phyloP scores from a whole-genome alignment of 2,797 vertebrate species.

The Spondyliosoma cantharus region DNA sequence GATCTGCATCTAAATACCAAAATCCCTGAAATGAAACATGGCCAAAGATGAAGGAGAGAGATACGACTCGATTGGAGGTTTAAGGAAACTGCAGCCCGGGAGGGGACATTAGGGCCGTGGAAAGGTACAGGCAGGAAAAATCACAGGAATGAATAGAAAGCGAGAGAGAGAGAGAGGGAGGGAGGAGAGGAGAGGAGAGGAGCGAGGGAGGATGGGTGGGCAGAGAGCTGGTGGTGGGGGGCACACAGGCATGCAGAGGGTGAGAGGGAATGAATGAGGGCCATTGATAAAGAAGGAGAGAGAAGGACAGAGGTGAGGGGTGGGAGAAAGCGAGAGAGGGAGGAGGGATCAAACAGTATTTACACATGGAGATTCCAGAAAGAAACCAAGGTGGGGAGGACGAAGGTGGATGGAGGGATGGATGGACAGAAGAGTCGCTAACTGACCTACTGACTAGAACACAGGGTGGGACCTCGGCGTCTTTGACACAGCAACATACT shows the following conservation, averaged over 20 bases:
- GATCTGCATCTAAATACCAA: slow-evolving; percentile 56
- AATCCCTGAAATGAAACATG: slow-evolving; percentile 39
- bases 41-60: slow-evolving; percentile 61
- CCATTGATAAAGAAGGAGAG: slow-evolving; percentile 75
- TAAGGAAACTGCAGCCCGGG: slow-evolving; percentile 52
- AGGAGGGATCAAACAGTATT: slow-evolving; percentile 74
- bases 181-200: background rate
- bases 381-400: slow-evolving; percentile 36
- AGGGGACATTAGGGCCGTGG: slow-evolving; percentile 55
- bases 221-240: slow-evolving; percentile 56
- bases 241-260: slow-evolving; percentile 72
- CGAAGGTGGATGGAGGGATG: slow-evolving; percentile 12
- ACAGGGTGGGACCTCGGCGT: slow-evolving; percentile 48
- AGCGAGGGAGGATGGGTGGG: slow-evolving; percentile 22
- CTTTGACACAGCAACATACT: slow-evolving; percentile 51
- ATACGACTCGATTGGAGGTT: slow-evolving; percentile 44
- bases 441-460: slow-evolving; percentile 70
- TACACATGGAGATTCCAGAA: slow-evolving; percentile 66
- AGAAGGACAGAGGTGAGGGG: slow-evolving; percentile 51
- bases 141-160: slow-evolving; percentile 74
- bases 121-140: slow-evolving; percentile 77
- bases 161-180: slow-evolving; percentile 31
- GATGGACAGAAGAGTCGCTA: slow-evolving; percentile 28
- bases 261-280: slow-evolving; percentile 74
- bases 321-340: slow-evolving; percentile 41